Conservation (phyloP, 2,888 invertebrate genomes). For the Hymenopus coronatus region DNA sequence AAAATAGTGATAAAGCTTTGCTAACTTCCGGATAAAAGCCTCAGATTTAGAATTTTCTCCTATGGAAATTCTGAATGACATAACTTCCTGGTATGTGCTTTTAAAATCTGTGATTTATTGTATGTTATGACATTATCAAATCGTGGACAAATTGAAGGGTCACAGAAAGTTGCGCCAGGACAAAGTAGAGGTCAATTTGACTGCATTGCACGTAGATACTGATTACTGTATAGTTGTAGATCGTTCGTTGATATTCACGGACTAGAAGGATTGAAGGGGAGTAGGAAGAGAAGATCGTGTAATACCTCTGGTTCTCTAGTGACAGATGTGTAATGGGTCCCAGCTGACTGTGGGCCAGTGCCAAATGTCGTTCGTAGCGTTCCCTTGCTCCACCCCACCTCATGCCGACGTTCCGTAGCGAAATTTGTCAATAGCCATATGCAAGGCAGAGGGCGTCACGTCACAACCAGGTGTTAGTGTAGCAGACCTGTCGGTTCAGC, state of each 20-base stretch:
- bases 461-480: neutral
- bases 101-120: too few species aligned
- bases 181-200: neutral
- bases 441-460: neutral
- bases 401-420: neutral
- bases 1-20: too few species aligned
- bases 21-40: too few species aligned
- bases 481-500: neutral
- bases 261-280: neutral
- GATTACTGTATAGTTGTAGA: neutral
- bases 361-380: neutral
- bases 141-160: too few species aligned
- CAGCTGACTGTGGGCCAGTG: neutral
- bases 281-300: neutral
- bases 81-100: too few species aligned
- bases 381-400: neutral
- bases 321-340: neutral
- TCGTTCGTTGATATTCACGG: neutral
- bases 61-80: too few species aligned
- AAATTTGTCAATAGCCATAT: neutral
- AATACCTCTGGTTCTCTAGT: neutral
- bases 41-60: too few species aligned
- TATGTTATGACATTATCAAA: too few species aligned
- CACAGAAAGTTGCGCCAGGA: too few species aligned
- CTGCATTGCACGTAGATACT: neutral